Conservation (phyloP, 2,113 vertebrate genomes). For the Gymnarchus niloticus region DNA sequence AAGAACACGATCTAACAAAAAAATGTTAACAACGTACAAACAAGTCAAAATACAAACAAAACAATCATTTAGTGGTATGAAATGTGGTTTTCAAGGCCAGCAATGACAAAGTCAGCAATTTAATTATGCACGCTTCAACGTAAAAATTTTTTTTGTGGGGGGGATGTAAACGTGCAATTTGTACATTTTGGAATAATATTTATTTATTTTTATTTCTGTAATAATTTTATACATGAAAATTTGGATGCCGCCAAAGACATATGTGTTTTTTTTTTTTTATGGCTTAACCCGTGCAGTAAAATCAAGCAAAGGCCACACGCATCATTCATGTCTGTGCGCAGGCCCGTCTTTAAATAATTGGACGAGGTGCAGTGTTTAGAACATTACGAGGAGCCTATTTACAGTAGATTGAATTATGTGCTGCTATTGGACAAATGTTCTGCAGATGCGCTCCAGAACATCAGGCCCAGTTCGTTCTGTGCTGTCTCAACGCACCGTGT, state of each 20-base stretch:
- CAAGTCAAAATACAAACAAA: conserved; percentile 63
- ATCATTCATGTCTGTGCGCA: not conserved
- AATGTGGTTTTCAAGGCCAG: conserved; percentile 40
- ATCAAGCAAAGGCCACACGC: not conserved
- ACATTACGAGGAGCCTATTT: conserved; percentile 11
- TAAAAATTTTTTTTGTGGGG: not conserved
- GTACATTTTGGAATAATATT: not conserved
- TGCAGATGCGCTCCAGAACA: not conserved
- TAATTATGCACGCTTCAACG: conserved; percentile 17
- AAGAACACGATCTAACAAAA: conserved; percentile 62
- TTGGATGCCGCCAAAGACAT: not conserved
- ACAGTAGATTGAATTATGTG: conserved; percentile 18
- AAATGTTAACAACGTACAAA: conserved; percentile 65
- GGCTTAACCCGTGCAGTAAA: not conserved
- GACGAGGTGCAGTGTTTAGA: conserved; percentile 7
- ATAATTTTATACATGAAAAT: not conserved
- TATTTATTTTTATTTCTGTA: not conserved
- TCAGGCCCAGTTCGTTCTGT: not conserved
- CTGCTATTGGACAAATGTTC: not conserved
- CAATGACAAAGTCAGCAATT: conserved; percentile 37
- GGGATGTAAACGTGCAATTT: not conserved
- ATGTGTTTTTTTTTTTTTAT: not conserved
- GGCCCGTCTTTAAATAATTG: not conserved
- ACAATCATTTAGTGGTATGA: conserved; percentile 52
- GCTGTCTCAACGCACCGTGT: not conserved